phyloP scores from a whole-genome alignment of 2,113 vertebrate species.

The Nesogale talazaci region DNA sequence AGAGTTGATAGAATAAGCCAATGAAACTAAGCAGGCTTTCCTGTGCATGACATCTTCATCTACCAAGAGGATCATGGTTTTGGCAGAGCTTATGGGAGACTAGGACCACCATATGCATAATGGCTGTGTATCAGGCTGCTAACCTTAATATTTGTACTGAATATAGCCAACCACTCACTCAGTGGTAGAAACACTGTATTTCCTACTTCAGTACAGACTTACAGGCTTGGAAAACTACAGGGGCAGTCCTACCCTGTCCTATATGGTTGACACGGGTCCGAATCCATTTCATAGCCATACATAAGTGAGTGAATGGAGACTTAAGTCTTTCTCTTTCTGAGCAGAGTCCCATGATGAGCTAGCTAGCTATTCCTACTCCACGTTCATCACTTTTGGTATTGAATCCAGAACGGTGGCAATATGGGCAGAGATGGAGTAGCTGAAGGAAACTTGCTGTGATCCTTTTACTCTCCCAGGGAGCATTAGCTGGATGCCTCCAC shows the following conservation, averaged over 20 bases:
- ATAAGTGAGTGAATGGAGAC: too few relatives aligned
- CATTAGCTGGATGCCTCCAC: background rate
- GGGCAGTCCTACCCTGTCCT: too few relatives aligned
- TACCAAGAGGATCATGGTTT: fast-evolving
- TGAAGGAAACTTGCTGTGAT: background rate
- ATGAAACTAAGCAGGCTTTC: background rate
- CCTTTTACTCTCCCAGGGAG: conserved; percentile 1
- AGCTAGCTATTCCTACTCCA: background rate
- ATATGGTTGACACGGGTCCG: too few relatives aligned
- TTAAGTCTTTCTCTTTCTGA: background rate
- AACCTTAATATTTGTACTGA: too few relatives aligned
- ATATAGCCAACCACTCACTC: too few relatives aligned
- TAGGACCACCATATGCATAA: too few relatives aligned
- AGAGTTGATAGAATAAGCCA: too few relatives aligned
- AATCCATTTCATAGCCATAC: too few relatives aligned
- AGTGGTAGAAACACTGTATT: too few relatives aligned
- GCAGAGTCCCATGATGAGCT: background rate
- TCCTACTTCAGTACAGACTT: too few relatives aligned
- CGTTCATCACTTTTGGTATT: background rate
- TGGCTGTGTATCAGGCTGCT: too few relatives aligned
- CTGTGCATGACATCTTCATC: fast-evolving
- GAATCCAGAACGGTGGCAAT: background rate
- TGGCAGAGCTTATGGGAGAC: background rate
- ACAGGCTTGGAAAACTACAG: too few relatives aligned
- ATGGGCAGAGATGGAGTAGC: background rate